phyloP scores from a whole-genome alignment of 37 sponge, comb jelly and placozoan species.

The Cladorhizidae sp. region DNA sequence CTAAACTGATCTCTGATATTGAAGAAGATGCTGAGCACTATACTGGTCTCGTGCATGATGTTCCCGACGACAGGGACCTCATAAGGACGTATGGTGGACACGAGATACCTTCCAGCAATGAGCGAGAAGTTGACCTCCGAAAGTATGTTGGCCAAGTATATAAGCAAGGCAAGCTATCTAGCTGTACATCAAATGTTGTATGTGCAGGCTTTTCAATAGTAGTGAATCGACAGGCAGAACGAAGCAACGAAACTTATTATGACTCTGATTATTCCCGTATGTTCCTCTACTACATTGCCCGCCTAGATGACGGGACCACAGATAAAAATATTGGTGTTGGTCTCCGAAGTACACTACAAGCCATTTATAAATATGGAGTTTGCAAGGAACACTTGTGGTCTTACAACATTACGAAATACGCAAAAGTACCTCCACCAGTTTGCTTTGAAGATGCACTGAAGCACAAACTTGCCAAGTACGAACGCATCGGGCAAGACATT shows the following conservation, averaged over 20 bases:
- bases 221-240: neutral
- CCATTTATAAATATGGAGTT: neutral
- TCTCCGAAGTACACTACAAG: constrained; percentile 14
- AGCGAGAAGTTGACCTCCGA: neutral
- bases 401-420: neutral
- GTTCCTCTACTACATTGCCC: constrained; percentile 22
- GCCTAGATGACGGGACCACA: neutral
- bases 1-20: too few relatives aligned
- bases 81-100: neutral
- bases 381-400: constrained; percentile 20
- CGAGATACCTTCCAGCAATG: neutral
- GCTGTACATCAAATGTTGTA: constrained; percentile 21
- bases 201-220: constrained; percentile 11
- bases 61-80: neutral
- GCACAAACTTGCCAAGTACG: neutral
- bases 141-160: constrained; percentile 7
- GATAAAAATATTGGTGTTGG: neutral
- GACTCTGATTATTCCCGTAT: constrained; percentile 11
- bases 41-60: neutral
- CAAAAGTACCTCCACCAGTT: neutral
- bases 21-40: neutral
- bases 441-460: constrained; percentile 1
- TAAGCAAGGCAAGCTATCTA: constrained; percentile 3
- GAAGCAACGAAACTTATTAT: neutral
- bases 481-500: constrained; percentile 1